phyloP scores from a whole-genome alignment of 2,113 vertebrate species.

The Oryzias celebensis region DNA sequence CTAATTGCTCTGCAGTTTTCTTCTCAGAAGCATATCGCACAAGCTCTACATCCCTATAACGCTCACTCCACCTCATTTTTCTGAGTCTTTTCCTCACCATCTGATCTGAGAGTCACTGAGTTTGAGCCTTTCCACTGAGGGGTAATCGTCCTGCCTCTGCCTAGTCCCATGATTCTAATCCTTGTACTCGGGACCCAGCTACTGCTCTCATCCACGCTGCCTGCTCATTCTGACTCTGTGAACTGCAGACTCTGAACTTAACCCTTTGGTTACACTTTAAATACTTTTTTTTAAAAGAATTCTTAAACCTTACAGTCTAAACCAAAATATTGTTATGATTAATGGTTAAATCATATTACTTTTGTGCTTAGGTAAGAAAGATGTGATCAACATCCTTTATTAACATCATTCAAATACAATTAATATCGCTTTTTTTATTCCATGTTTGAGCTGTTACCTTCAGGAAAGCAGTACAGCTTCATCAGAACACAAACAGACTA shows the following conservation, averaged over 20 bases:
- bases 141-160: slow-evolving; percentile 71
- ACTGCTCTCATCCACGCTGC: slow-evolving; percentile 49
- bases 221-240: slow-evolving; percentile 55
- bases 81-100: slow-evolving; percentile 43
- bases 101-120: slow-evolving; percentile 68
- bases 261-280: slow-evolving; percentile 35
- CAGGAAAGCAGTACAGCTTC: no score
- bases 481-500: no score
- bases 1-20: slow-evolving; percentile 55
- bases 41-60: slow-evolving; percentile 16
- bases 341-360: no score
- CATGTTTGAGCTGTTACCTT: no score
- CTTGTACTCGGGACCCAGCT: slow-evolving; percentile 61
- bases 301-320: neutral
- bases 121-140: slow-evolving; percentile 66
- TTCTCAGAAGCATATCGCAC: slow-evolving; percentile 13
- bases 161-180: slow-evolving; percentile 77
- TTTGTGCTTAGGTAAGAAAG: no score
- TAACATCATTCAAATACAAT: no score
- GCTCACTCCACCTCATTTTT: slow-evolving; percentile 25
- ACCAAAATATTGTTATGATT: neutral
- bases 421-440: no score
- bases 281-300: slow-evolving; percentile 3
- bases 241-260: slow-evolving; percentile 40
- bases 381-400: no score